A percentile compares a stretch with the other conserved stretches of the same genome.
These are phyloP conservation scores for Caenorhabditis afra DNA, from an alignment of 2,888 invertebrate species.

Conservation along the genomic window DNA sequence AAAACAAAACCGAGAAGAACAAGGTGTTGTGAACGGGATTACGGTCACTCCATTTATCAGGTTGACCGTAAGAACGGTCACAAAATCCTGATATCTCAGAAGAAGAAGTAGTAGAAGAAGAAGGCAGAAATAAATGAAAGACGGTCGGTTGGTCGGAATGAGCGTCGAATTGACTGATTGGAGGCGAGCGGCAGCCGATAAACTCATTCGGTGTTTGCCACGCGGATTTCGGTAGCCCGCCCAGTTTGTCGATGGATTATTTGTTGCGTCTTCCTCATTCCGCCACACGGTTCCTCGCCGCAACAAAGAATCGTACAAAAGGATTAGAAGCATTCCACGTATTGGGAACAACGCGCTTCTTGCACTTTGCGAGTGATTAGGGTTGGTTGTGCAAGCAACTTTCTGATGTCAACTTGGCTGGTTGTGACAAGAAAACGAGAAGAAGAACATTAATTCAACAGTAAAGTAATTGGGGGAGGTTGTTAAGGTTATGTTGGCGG, in stretches of 20 bases:
- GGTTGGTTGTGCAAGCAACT: conserved; percentile 25
- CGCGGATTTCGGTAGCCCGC: conserved; percentile 47
- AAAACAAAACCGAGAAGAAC: conserved; percentile 4
- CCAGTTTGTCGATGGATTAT: conserved; percentile 62
- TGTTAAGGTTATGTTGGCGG: too few species aligned
- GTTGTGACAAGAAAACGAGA: conserved; percentile 2
- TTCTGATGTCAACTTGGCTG: conserved; percentile 9
- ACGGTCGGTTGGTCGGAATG: neutral
- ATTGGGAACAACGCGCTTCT: conserved; percentile 42
- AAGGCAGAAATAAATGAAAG: neutral
- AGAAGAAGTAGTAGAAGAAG: too few species aligned
- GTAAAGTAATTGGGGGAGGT: too few species aligned
- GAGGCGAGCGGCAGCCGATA: conserved; percentile 32
- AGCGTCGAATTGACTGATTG: conserved; percentile 33
- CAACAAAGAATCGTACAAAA: conserved; percentile 55
- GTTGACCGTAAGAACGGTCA: conserved; percentile 68
- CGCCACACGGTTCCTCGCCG: conserved; percentile 38
- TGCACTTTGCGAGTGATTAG: conserved; percentile 53
- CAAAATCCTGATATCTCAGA: conserved; percentile 34
- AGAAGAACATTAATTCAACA: too few species aligned
- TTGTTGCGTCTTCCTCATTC: conserved; percentile 48
- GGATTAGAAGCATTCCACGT: conserved; percentile 54
- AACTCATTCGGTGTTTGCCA: conserved; percentile 53
- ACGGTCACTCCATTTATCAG: conserved; percentile 53
- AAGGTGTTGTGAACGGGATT: conserved; percentile 65